These are phyloP conservation scores for Encarsia formosa DNA, from an alignment of 2,888 invertebrate genomes.

Conservation along the genomic window DNA sequence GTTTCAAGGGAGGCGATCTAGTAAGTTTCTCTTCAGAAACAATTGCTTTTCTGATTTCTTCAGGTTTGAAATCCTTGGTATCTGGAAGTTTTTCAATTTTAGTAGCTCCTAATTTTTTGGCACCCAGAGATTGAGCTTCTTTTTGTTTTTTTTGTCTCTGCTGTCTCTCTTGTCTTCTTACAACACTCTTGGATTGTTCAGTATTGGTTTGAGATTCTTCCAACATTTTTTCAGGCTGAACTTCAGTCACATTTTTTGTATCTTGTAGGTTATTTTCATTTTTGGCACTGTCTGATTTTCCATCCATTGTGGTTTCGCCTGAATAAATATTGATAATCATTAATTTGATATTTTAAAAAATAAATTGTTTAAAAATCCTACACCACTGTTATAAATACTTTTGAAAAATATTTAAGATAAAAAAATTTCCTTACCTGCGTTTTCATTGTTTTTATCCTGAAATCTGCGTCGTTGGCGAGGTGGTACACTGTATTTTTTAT, in stretches of 20 bases:
- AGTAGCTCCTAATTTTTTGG: conserved; percentile 32
- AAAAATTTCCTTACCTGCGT: conserved; percentile 7
- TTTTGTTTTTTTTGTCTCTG: conserved; percentile 28
- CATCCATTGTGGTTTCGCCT: conserved; percentile 2
- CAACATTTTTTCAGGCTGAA: neutral
- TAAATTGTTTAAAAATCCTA: no score
- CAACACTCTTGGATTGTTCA: conserved; percentile 6
- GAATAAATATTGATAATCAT: no score
- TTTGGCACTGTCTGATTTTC: neutral
- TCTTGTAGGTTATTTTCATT: neutral
- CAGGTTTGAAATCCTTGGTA: conserved; percentile 7
- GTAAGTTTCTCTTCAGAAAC: neutral
- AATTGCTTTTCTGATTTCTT: conserved; percentile 7
- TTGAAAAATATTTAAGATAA: neutral
- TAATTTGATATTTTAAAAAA: no score
- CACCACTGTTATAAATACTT: no score
- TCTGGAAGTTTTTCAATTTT: conserved; percentile 26
- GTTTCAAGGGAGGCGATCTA: conserved; percentile 21
- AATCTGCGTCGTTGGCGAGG: neutral
- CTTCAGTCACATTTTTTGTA: conserved; percentile 1
- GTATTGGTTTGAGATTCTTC: neutral
- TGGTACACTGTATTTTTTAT: conserved; percentile 1
- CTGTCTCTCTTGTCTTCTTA: conserved; percentile 6
- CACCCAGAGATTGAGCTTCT: conserved; percentile 25
- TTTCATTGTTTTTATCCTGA: neutral